Evolutionary conservation across 2,888 invertebrate genomes (phyloP).

Genomic region (Temnothorax ravouxi): DNA sequence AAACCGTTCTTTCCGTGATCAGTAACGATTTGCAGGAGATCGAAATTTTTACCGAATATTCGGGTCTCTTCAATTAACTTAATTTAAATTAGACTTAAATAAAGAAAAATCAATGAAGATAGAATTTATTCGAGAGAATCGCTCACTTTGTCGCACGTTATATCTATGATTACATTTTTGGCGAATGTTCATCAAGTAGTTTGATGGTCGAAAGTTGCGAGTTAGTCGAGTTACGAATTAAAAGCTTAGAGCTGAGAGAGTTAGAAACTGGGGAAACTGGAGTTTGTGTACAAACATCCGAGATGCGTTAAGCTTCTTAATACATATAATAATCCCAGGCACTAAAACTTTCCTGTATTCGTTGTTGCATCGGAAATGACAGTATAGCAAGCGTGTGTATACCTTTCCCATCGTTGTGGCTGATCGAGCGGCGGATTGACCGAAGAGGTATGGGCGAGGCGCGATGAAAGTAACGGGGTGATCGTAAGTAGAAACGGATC

Average conservation of each 20-base stretch:
- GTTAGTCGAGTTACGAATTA: constrained; percentile 1
- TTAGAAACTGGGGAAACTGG: constrained; percentile 6
- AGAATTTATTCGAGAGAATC: background rate
- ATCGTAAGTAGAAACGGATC: constrained; percentile 52
- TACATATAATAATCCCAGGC: constrained; percentile 10
- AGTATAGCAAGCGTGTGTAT: constrained; percentile 1
- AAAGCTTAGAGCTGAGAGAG: background rate
- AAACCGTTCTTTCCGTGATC: background rate
- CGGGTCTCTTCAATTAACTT: background rate
- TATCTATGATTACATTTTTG: background rate
- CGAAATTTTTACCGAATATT: background rate
- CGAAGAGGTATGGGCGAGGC: constrained; percentile 49
- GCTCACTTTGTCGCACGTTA: background rate
- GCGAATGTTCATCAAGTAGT: background rate
- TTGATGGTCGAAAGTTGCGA: constrained; percentile 8
- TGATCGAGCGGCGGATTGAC: constrained; percentile 45
- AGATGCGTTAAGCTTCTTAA: constrained; percentile 19
- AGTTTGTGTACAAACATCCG: background rate
- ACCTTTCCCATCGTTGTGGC: constrained; percentile 35
- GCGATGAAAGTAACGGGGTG: constrained; percentile 56
- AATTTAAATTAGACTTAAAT: too few species aligned
- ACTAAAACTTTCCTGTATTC: background rate
- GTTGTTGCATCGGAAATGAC: background rate
- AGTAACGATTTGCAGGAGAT: background rate
- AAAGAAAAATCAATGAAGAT: background rate